Evolutionary conservation across 2,113 vertebrate genomes (phyloP).

Genomic region (Mobula hypostoma): DNA sequence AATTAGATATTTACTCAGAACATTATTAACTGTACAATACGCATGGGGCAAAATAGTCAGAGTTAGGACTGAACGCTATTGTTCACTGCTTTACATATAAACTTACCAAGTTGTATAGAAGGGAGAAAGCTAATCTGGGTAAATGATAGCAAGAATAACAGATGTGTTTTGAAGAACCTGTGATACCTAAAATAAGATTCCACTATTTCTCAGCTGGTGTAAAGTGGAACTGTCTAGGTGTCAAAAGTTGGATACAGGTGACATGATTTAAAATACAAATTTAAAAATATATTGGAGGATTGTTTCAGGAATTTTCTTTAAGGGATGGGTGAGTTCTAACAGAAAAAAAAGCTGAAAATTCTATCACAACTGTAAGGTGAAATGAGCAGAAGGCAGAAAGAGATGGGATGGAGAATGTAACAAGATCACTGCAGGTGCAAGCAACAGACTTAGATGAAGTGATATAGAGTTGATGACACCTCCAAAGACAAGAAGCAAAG

Average conservation of each 20-base stretch:
- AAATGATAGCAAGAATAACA: neutral
- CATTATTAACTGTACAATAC: too few relatives aligned
- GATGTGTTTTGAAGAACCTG: too few relatives aligned
- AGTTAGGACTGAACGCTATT: neutral
- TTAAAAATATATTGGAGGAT: neutral
- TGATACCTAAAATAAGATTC: too few relatives aligned
- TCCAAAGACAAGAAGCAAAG: neutral
- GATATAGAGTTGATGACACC: neutral
- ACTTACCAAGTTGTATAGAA: neutral
- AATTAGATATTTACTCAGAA: too few relatives aligned
- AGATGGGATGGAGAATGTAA: too few relatives aligned
- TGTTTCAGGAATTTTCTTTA: neutral
- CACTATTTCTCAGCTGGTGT: too few relatives aligned
- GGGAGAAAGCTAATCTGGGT: neutral
- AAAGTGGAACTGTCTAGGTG: too few relatives aligned
- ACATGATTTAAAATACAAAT: neutral
- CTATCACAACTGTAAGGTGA: neutral
- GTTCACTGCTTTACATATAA: neutral
- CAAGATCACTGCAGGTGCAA: too few relatives aligned
- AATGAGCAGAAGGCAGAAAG: too few relatives aligned
- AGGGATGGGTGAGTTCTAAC: neutral
- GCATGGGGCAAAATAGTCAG: too few relatives aligned
- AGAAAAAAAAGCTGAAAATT: neutral
- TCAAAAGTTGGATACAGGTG: too few relatives aligned
- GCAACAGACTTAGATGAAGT: neutral